Percentiles rank a stretch among this genome's conserved stretches.
Evolutionary conservation across 2,797 vertebrate species (phyloP).

Genomic region (Lepus townsendii): DNA sequence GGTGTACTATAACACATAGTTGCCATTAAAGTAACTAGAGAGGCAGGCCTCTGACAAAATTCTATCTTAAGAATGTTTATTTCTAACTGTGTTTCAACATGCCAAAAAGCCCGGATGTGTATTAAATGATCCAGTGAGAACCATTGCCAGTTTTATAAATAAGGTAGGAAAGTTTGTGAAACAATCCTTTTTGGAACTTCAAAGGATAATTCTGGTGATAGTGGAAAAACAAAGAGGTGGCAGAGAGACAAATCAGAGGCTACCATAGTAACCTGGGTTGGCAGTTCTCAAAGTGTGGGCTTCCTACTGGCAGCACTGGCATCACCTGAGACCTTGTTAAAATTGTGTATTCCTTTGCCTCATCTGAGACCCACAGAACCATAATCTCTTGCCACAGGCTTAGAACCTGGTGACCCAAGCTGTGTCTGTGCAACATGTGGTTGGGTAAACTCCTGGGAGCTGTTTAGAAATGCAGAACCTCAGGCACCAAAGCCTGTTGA

Average conservation of each 20-base stretch:
- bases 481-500: neutral
- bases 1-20: neutral
- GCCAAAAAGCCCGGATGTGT: neutral
- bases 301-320: neutral
- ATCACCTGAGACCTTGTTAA: neutral
- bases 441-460: neutral
- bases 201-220: neutral
- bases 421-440: neutral
- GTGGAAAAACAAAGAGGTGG: neutral
- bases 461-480: constrained; percentile 1
- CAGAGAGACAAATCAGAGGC: neutral
- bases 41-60: neutral
- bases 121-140: neutral
- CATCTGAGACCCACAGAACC: neutral
- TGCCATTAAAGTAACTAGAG: neutral
- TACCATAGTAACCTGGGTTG: neutral
- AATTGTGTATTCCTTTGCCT: neutral
- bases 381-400: neutral
- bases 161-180: neutral
- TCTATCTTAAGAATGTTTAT: neutral
- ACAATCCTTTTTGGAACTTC: neutral
- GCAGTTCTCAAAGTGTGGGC: neutral
- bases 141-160: constrained; percentile 10
- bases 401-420: neutral
- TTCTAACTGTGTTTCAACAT: neutral